These are phyloP conservation scores for Calyptommatus sinebrachiatus DNA, from an alignment of 2,113 vertebrate species.

Conservation along the genomic window DNA sequence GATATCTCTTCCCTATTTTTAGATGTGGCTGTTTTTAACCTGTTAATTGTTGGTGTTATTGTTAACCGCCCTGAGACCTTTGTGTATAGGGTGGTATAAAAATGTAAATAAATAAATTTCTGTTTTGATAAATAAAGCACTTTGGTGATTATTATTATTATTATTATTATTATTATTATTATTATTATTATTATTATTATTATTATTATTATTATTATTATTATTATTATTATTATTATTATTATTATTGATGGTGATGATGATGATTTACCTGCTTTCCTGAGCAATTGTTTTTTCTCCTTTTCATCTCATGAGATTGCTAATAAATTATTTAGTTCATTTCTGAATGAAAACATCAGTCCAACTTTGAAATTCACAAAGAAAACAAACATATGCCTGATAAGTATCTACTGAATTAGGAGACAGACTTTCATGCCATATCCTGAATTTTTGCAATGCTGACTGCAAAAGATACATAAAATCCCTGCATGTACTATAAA, in stretches of 20 bases:
- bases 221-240: not conserved
- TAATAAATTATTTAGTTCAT: not conserved
- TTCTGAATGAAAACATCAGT: too few relatives aligned
- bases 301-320: not conserved
- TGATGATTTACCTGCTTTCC: not conserved
- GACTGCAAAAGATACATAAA: slow-evolving; percentile 10
- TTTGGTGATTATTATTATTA: not conserved
- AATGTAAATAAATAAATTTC: too few relatives aligned
- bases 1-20: too few relatives aligned
- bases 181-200: not conserved
- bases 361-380: not conserved
- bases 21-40: too few relatives aligned
- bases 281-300: not conserved
- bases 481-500: slow-evolving; percentile 3
- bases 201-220: not conserved
- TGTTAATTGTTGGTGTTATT: too few relatives aligned
- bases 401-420: not conserved
- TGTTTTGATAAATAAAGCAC: not conserved
- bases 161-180: too few relatives aligned
- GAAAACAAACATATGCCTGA: not conserved
- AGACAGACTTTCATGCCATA: not conserved
- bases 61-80: too few relatives aligned
- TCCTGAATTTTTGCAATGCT: slow-evolving; percentile 1
- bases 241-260: not conserved
- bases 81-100: too few relatives aligned